phyloP scores from a whole-genome alignment of 2,888 invertebrate species.

The Bedellia somnulentella region DNA sequence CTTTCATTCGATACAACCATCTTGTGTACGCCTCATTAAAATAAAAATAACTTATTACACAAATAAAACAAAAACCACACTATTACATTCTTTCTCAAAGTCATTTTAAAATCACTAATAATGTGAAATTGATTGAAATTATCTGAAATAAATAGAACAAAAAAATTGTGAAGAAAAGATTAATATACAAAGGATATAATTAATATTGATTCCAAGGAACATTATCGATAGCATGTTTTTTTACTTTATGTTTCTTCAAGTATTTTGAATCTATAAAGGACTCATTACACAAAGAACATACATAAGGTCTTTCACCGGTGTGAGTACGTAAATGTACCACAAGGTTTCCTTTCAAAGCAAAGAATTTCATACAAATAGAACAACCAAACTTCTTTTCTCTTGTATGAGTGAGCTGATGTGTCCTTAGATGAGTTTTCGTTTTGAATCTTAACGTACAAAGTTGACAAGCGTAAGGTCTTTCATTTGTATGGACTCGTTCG shows the following conservation, averaged over 20 bases:
- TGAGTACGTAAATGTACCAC: constrained; percentile 53
- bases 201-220: constrained; percentile 44
- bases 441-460: constrained; percentile 45
- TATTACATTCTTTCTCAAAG: no score
- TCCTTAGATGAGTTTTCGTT: constrained; percentile 50
- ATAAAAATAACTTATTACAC: no score
- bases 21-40: no score
- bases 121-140: no score
- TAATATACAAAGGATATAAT: no score
- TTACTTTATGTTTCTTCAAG: constrained; percentile 50
- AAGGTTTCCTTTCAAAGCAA: constrained; percentile 50
- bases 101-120: no score
- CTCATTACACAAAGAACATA: constrained; percentile 43
- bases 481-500: constrained; percentile 52
- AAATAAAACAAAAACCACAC: no score
- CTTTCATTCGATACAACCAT: no score
- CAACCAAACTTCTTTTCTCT: constrained; percentile 55
- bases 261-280: constrained; percentile 57
- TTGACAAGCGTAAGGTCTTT: constrained; percentile 45
- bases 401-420: constrained; percentile 52
- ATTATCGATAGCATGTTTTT: constrained; percentile 44
- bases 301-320: constrained; percentile 52
- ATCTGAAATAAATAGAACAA: no score
- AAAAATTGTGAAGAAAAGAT: no score
- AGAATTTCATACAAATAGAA: constrained; percentile 56